These are phyloP conservation scores for Psephotus haematonotus DNA, from an alignment of 2,113 vertebrate species.

Conservation along the genomic window DNA sequence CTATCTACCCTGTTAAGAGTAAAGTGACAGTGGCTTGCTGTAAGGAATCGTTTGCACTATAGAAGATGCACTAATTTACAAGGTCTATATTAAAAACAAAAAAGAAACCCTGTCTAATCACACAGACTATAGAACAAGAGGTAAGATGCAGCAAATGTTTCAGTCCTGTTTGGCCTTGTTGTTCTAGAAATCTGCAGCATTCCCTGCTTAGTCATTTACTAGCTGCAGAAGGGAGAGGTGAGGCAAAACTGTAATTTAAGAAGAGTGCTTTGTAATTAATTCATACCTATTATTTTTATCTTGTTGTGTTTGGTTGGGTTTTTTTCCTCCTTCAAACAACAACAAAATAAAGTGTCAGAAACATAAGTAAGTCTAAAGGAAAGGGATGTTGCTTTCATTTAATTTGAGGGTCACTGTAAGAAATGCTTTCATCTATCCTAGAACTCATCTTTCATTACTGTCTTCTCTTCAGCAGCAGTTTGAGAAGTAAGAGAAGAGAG, in stretches of 20 bases:
- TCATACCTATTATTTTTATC: slow-evolving; percentile 6
- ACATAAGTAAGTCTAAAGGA: neutral
- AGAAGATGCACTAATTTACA: neutral
- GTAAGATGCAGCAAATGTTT: neutral
- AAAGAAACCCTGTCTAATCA: neutral
- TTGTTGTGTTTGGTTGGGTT: neutral
- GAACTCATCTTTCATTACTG: neutral
- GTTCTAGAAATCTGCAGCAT: neutral
- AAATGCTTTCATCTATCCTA: neutral
- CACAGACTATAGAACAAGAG: neutral
- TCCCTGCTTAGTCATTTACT: neutral
- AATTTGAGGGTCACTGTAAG: neutral
- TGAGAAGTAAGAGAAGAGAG: neutral
- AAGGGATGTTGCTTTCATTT: neutral
- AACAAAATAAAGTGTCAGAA: neutral
- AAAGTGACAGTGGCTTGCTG: neutral
- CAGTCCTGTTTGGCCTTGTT: neutral
- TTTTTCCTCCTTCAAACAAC: neutral
- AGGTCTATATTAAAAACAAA: neutral
- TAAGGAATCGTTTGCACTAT: neutral
- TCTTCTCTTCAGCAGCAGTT: neutral
- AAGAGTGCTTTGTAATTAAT: slow-evolving; percentile 28
- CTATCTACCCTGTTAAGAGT: neutral
- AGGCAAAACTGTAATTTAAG: slow-evolving; percentile 23
- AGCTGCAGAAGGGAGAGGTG: neutral